phyloP scores from a whole-genome alignment of 1,140 invertebrate genomes.

The Polyergus mexicanus region DNA sequence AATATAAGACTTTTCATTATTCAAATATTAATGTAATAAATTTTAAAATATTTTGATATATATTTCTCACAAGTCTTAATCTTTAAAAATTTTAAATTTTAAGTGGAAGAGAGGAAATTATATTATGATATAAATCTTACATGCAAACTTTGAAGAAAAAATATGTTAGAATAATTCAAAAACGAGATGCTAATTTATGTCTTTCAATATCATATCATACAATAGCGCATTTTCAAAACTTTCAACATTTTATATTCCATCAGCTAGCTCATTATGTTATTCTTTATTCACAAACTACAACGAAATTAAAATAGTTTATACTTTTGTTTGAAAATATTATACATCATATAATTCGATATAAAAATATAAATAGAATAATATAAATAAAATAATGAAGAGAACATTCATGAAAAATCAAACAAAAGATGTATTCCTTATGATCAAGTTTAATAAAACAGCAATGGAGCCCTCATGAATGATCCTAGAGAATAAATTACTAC shows the following conservation, averaged over 20 bases:
- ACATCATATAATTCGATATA: background rate
- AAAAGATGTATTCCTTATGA: background rate
- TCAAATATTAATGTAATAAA: background rate
- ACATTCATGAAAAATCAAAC: conserved; percentile 2
- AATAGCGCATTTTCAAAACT: background rate
- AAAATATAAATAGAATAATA: background rate
- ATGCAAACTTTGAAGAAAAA: background rate
- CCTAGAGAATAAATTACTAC: conserved; percentile 63
- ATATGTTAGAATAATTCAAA: background rate
- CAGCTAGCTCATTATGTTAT: background rate
- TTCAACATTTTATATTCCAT: conserved; percentile 2
- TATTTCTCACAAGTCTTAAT: too few relatives aligned
- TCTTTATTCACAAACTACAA: background rate
- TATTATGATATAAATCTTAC: conserved; percentile 5
- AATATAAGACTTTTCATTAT: background rate
- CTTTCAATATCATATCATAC: background rate
- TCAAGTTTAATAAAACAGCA: conserved; percentile 30
- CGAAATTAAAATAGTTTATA: background rate
- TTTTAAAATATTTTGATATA: conserved; percentile 2
- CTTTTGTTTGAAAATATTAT: background rate
- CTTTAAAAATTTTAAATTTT: background rate
- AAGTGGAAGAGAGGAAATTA: background rate
- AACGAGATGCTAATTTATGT: conserved; percentile 18
- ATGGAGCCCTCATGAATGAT: conserved; percentile 17
- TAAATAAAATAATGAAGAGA: background rate